Evolutionary conservation across 1,140 invertebrate genomes (phyloP).

Genomic region (Neodiprion virginianus): DNA sequence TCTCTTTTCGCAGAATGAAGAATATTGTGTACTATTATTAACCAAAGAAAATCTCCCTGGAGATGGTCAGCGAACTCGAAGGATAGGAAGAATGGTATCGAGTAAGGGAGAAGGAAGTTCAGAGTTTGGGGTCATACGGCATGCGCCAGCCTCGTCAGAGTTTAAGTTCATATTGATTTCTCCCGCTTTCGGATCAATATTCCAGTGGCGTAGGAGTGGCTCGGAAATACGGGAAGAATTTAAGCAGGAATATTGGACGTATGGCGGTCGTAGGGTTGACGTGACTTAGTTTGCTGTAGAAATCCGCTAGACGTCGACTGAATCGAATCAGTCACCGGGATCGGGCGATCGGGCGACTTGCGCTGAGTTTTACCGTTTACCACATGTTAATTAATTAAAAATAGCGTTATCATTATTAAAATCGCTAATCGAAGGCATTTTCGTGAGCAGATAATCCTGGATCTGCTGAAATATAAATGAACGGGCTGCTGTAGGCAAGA

Average conservation of each 20-base stretch:
- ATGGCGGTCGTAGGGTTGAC: neutral
- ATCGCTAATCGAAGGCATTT: slow-evolving; percentile 25
- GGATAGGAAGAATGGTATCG: neutral
- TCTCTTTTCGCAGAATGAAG: too few species aligned
- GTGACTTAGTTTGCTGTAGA: neutral
- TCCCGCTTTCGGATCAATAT: neutral
- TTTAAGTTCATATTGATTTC: neutral
- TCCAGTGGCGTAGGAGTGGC: neutral
- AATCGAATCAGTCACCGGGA: slow-evolving; percentile 43
- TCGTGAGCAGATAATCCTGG: slow-evolving; percentile 17
- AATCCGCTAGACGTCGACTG: slow-evolving; percentile 37
- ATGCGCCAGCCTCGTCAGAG: slow-evolving; percentile 3
- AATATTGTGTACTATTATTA: too few species aligned
- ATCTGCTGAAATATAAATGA: slow-evolving; percentile 23
- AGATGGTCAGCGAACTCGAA: neutral
- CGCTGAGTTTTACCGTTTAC: slow-evolving; percentile 42
- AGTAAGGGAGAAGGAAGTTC: neutral
- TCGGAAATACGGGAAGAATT: too few species aligned
- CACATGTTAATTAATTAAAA: slow-evolving; percentile 50
- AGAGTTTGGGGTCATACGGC: neutral
- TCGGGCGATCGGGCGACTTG: slow-evolving; percentile 46
- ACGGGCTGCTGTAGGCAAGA: slow-evolving; percentile 10
- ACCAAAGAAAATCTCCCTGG: neutral
- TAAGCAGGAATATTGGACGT: too few species aligned
- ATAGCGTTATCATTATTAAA: slow-evolving; percentile 25